A percentile compares a stretch with the other conserved stretches of the same genome.
Evolutionary conservation across 2,888 invertebrate genomes (phyloP).

Genomic region (Andrena marginata): DNA sequence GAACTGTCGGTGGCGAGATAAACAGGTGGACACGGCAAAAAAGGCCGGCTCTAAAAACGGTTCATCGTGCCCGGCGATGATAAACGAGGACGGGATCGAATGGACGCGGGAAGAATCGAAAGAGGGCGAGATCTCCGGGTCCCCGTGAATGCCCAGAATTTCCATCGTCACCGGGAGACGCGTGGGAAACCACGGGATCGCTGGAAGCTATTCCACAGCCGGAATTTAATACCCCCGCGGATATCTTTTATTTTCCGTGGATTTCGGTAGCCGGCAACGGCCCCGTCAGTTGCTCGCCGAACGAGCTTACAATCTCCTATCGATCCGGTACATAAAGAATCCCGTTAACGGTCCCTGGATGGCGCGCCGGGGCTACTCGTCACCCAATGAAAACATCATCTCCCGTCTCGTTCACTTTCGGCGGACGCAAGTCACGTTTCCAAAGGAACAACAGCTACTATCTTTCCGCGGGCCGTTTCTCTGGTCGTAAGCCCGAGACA

Average conservation of each 20-base stretch:
- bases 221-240: constrained; percentile 60
- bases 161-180: not conserved
- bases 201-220: constrained; percentile 41
- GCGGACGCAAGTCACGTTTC: not conserved
- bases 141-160: not conserved
- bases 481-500: not conserved
- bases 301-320: constrained; percentile 18
- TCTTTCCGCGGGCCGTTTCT: not conserved
- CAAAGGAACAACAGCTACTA: not conserved
- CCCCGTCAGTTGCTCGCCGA: not conserved
- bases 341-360: not conserved
- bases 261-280: constrained; percentile 9
- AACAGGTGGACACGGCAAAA: not conserved
- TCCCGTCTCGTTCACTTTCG: constrained; percentile 14
- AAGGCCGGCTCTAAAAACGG: constrained; percentile 15
- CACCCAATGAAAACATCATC: not conserved
- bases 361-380: not conserved
- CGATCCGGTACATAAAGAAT: constrained; percentile 8
- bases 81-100: constrained; percentile 41
- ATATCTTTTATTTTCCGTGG: constrained; percentile 42
- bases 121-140: not conserved
- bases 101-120: constrained; percentile 7
- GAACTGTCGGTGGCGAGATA: constrained; percentile 10
- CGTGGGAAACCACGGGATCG: not conserved
- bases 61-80: constrained; percentile 39